phyloP scores from a whole-genome alignment of 2,797 vertebrate species.

The Cuculus canorus region DNA sequence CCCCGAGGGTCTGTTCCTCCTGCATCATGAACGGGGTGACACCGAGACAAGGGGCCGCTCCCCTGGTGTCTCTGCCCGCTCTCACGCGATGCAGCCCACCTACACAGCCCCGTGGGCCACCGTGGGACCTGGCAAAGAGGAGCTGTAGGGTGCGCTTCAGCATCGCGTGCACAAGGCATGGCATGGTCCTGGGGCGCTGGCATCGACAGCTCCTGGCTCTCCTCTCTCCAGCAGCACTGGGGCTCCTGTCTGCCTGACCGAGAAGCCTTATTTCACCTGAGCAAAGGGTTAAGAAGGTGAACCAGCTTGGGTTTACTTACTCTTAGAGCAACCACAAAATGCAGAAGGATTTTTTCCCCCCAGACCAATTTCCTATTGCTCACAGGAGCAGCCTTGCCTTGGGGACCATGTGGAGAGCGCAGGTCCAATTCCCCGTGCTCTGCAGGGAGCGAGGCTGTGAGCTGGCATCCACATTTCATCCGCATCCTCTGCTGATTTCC shows the following conservation, averaged over 20 bases:
- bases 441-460: accelerated
- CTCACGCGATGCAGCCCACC: accelerated
- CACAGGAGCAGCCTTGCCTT: background rate
- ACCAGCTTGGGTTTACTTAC: background rate
- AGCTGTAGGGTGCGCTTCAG: background rate
- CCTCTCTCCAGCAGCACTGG: accelerated
- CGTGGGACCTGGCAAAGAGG: background rate
- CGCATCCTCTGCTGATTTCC: background rate
- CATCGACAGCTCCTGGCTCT: accelerated
- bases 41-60: too few species aligned
- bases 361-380: background rate
- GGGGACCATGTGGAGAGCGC: accelerated
- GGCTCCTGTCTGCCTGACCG: background rate
- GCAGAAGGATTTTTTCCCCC: background rate
- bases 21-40: too few species aligned
- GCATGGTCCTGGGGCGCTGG: background rate
- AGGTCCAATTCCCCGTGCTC: accelerated
- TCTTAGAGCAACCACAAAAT: too few species aligned
- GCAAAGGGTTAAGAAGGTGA: background rate
- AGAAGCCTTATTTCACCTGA: background rate
- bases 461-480: background rate
- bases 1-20: too few species aligned
- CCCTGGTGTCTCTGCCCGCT: too few species aligned
- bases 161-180: accelerated
- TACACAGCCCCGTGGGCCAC: background rate